Conservation (phyloP, 1,140 invertebrate genomes). For the Brachionus plicatilis region DNA sequence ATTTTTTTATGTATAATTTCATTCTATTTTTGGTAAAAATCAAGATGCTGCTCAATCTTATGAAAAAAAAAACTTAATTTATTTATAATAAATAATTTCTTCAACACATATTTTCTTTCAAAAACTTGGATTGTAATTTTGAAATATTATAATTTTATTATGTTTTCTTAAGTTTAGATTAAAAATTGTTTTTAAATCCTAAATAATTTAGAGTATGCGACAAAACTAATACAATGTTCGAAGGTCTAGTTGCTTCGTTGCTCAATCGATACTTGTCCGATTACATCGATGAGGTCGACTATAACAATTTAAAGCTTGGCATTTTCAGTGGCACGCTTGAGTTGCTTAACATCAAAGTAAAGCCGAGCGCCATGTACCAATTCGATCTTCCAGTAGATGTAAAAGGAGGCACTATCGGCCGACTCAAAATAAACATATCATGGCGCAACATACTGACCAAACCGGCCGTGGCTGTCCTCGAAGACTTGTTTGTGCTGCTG, state of each 20-base stretch:
- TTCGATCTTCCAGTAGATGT: conserved; percentile 38
- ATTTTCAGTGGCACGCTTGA: conserved; percentile 65
- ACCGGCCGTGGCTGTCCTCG: neutral
- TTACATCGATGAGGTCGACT: conserved; percentile 73
- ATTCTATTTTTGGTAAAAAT: too few relatives aligned
- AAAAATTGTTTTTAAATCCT: neutral
- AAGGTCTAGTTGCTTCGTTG: conserved; percentile 70
- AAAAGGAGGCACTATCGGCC: conserved; percentile 22
- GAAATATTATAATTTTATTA: neutral
- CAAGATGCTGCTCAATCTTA: neutral
- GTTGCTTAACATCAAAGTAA: conserved; percentile 31
- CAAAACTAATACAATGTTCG: conserved; percentile 56
- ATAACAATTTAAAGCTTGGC: conserved; percentile 72
- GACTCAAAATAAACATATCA: conserved; percentile 33
- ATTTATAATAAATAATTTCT: neutral
- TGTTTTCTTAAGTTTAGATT: conserved; percentile 1
- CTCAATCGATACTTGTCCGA: conserved; percentile 72
- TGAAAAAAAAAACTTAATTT: neutral
- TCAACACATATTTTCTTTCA: neutral
- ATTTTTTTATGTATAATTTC: too few relatives aligned
- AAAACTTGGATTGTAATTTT: neutral
- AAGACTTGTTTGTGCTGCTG: conserved; percentile 36
- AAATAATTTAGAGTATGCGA: neutral
- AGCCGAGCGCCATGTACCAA: conserved; percentile 36
- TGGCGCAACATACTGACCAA: conserved; percentile 33